phyloP scores from a whole-genome alignment of 2,113 vertebrate genomes.

The Carollia perspicillata region DNA sequence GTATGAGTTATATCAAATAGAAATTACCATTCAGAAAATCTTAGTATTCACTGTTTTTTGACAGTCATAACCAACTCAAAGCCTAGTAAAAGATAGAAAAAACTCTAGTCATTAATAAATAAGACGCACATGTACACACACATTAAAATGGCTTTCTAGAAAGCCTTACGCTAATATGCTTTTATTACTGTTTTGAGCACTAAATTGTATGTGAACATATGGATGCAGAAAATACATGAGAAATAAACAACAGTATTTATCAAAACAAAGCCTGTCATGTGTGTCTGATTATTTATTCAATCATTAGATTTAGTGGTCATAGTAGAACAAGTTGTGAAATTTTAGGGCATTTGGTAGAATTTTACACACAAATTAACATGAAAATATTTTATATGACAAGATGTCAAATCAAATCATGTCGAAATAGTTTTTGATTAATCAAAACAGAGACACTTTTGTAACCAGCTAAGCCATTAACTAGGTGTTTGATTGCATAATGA shows the following conservation, averaged over 20 bases:
- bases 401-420: constrained; percentile 21
- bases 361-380: constrained; percentile 18
- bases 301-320: constrained; percentile 19
- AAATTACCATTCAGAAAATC: background rate
- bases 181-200: background rate
- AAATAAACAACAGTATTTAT: constrained; percentile 47
- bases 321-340: constrained; percentile 30
- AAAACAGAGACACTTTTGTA: background rate
- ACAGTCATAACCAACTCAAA: background rate
- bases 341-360: constrained; percentile 43
- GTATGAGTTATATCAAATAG: background rate
- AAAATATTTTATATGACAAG: constrained; percentile 42
- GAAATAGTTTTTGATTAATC: background rate
- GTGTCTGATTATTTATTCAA: constrained; percentile 46
- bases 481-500: background rate
- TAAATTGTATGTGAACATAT: constrained; percentile 21
- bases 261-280: constrained; percentile 48
- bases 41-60: background rate
- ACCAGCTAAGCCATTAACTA: background rate
- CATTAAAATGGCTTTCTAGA: background rate
- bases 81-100: background rate
- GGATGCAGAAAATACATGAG: background rate
- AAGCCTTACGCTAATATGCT: background rate
- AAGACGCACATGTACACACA: background rate
- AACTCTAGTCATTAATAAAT: background rate